Base-by-base conservation (phyloP, 2,113 vertebrate genomes). In the Colossoma macropomum region DNA sequence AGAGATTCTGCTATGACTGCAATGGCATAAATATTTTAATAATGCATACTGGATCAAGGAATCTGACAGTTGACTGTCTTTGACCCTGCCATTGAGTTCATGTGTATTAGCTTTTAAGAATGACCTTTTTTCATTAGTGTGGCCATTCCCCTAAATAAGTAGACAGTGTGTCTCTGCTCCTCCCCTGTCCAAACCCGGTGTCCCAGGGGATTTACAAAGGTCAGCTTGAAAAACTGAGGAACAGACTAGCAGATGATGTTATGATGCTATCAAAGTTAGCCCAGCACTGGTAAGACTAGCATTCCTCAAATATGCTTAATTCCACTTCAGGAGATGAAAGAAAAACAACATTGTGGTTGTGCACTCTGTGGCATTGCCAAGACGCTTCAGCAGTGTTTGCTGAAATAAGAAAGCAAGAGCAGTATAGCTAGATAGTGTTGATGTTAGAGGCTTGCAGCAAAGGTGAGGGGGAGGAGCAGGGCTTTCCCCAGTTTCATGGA, bases 141-240 rank as follows among this genome's bases (percentile, higher is more conserved):
- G 17, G 32, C 66, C n/a, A 41, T 38, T 69, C 4, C 19, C 32
- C 17, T 23, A 21, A 19, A 38, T 69, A 38, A 38, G 9, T 11
- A 10, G 68, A 71, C 38, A 45, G 11, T 41, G 34, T 45, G 68
- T 15, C 11, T 12, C n/a, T 25, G 21, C 68, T 25, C 34, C 38
- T 21, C 23, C 68, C 5, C 34, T 45, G 23, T 45, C 68, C 19
- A 45, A 21, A 21, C 34, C 38, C 1, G 0, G 34, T 87, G 78
- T 86, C 70, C 71, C 62, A 82, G 68, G 79, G 70, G 38, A 30
- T 78, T 77, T 72, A 83, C 79, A 91, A 83, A 86, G 84, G 84
- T 88, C 84, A 86, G 3, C 66, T 85, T 28, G 71, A 68, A 77
- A 63, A 68, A 50, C 73, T 71, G 84, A 63, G 77, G 34, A 38